phyloP scores from a whole-genome alignment of 2,797 vertebrate genomes.

The Poecilia picta region DNA sequence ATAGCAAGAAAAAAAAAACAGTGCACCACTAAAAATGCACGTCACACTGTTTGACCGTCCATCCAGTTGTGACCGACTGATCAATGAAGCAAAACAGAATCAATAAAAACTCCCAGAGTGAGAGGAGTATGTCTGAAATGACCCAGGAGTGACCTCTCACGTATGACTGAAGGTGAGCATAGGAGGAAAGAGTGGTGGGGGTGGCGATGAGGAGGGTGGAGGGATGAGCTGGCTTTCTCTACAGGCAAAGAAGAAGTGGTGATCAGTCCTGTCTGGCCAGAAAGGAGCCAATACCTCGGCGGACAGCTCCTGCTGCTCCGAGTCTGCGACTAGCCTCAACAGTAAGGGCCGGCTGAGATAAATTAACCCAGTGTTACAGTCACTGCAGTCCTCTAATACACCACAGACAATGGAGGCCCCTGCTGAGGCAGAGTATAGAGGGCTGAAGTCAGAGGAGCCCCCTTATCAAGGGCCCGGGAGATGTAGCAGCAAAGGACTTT shows the following conservation, averaged over 20 bases:
- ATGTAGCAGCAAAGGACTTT: slow-evolving; percentile 90
- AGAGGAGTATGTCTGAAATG: slow-evolving; percentile 67
- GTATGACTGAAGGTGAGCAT: slow-evolving; percentile 71
- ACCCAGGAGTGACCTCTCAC: slow-evolving; percentile 84
- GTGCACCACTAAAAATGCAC: slow-evolving; percentile 33
- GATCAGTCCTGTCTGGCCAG: slow-evolving; percentile 92
- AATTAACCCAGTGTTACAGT: slow-evolving; percentile 90
- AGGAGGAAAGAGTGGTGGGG: slow-evolving; percentile 22
- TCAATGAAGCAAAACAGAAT: slow-evolving; percentile 77
- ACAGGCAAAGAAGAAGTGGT: slow-evolving; percentile 62
- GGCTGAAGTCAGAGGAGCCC: slow-evolving; percentile 84
- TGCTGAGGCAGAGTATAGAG: slow-evolving; percentile 82
- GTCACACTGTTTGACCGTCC: slow-evolving; percentile 63
- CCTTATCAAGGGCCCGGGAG: slow-evolving; percentile 89
- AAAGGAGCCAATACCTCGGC: slow-evolving; percentile 84
- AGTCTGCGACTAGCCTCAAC: slow-evolving; percentile 75
- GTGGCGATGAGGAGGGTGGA: slow-evolving; percentile 44
- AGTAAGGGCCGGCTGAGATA: slow-evolving; percentile 84
- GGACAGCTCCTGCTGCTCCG: slow-evolving; percentile 90
- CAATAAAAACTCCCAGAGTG: slow-evolving; percentile 77
- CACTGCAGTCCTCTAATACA: slow-evolving; percentile 90
- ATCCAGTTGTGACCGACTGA: slow-evolving; percentile 64
- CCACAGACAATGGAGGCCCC: slow-evolving; percentile 89
- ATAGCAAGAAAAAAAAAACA: slow-evolving; percentile 21
- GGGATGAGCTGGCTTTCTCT: slow-evolving; percentile 54